Conservation (phyloP, 2,888 invertebrate genomes). For the Poecilobothrus nobilitatus region DNA sequence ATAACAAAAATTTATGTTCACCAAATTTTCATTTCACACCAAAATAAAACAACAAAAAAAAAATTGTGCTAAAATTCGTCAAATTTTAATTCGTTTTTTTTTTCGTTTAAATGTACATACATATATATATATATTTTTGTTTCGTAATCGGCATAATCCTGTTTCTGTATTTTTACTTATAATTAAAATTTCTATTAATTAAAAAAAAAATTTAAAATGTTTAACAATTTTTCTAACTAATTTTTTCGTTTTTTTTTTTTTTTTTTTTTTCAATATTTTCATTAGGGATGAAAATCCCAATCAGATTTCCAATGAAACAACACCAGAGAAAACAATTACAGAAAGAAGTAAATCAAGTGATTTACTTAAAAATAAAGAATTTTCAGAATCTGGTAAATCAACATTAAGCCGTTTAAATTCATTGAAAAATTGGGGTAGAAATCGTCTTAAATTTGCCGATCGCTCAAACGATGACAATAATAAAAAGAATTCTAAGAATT, state of each 20-base stretch:
- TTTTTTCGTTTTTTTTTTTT: background rate
- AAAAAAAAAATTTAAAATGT: background rate
- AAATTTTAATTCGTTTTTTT: background rate
- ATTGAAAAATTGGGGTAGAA: slow-evolving; percentile 77
- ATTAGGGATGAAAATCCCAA: background rate
- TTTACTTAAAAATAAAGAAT: slow-evolving; percentile 57
- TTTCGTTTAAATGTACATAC: background rate
- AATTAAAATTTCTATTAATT: background rate
- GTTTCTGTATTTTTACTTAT: background rate
- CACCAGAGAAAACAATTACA: slow-evolving; percentile 37
- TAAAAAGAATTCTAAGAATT: slow-evolving; percentile 23
- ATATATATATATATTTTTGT: background rate
- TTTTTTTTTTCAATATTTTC: background rate
- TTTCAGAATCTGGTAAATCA: slow-evolving; percentile 43
- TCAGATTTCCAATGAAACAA: slow-evolving; percentile 11
- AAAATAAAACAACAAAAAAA: too few species aligned
- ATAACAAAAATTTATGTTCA: too few species aligned
- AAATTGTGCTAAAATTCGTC: too few species aligned
- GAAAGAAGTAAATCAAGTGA: slow-evolving; percentile 67
- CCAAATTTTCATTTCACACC: too few species aligned
- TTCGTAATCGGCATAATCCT: background rate
- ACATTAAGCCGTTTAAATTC: slow-evolving; percentile 59
- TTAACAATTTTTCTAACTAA: background rate
- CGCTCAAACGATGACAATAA: slow-evolving; percentile 47
- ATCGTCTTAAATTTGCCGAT: slow-evolving; percentile 61